Base-by-base conservation (phyloP, 2,888 invertebrate genomes). In the Neelides folsomi region DNA sequence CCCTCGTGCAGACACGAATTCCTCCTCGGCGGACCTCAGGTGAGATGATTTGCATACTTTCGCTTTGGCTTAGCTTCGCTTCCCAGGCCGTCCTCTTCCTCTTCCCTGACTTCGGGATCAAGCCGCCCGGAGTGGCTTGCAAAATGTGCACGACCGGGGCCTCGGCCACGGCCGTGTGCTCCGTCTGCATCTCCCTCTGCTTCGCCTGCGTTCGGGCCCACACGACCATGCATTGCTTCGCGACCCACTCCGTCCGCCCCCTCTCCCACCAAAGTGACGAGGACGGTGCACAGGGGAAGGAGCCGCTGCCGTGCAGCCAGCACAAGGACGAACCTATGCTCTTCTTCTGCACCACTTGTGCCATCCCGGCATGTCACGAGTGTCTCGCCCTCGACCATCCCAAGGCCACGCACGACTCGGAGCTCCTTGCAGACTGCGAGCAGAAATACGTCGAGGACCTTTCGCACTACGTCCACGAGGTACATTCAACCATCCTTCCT, bases 121-220 rank as follows among this genome's bases (percentile, higher is more conserved):
- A 27, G 27, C 4, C 4, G 7, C 27, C 27, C 3, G 7, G 27
- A 27, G 27, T 7, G 3, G 27, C 7, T 7, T 3, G 27, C 27
- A n/a, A n/a, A n/a, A n/a, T 27, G 4, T 27, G 27, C 27, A 27
- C 27, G 27, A 7, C 27, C 27, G 7, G 7, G 27, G 27, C 4
- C 16, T 86, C 85, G 79, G 94, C 94, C 45, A 88, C 93, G 53
- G 93, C 93, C 57, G 86, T 89, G 70, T 95, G 94, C 73, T 85
- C 89, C 68, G 94, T 95, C 72, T 98, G 97, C 68, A 92, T 92
- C 71, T 89, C 86, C 71, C 80, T 98, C 65, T 97, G 97, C 75
- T 83, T 87, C 54, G 92, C 93, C 72, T 97, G 97, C 79, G 90
- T 92, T 67, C 93, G 93, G 82, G 95, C 95, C 58, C 97, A 97